Base-by-base conservation (phyloP, 2,888 invertebrate species). In the Bimastos eiseni region DNA sequence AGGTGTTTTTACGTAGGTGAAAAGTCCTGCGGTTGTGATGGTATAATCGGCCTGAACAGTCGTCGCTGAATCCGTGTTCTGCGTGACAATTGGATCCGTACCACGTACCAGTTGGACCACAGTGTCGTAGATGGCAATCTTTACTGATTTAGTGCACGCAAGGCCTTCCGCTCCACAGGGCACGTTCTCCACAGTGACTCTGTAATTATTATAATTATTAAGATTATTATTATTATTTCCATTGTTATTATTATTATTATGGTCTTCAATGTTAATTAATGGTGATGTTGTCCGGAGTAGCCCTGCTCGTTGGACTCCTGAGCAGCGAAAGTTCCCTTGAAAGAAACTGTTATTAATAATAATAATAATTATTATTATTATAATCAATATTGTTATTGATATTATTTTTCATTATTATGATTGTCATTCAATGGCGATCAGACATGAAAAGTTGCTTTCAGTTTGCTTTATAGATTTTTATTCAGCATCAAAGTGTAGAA, bases 81-180 rank as follows among this genome's bases (percentile, higher is more conserved):
- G 44, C 0, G 91, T 91, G 86, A 92, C 89, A 21, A 92, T 91
- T 0, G 92, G 92, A 30, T 91, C 90, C 0, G 92, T 90, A 5
- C 93, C 93, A 34, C 93, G 91, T 5, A 92, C 91, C 90, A 93
- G 90, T 84, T 92, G 92, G 88, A 93, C 91, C 21, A 92, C 90
- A 8, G 92, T 91, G 89, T 92, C 92, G 84, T 91, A 89, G 55
- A 94, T 93, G 49, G 91, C 91, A 91, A 94, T 92, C 44, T 93
- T 93, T 6, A 98, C 95, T 0, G 97, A 97, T 94, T 98, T 98
- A 15, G 98, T 97, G 94, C 98, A 98, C 0, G 97, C 97, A 0
- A 97, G 97, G 21, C 98, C 98, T 19, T 97, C 96, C 0, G 97
- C 97, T 8, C 98, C 98, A 93, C 98, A 98, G 0, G 97, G 97